A percentile compares a stretch with the other conserved stretches of the same genome.
Evolutionary conservation across 2,797 vertebrate species (phyloP).

Genomic region (Lutjanus argentimaculatus): DNA sequence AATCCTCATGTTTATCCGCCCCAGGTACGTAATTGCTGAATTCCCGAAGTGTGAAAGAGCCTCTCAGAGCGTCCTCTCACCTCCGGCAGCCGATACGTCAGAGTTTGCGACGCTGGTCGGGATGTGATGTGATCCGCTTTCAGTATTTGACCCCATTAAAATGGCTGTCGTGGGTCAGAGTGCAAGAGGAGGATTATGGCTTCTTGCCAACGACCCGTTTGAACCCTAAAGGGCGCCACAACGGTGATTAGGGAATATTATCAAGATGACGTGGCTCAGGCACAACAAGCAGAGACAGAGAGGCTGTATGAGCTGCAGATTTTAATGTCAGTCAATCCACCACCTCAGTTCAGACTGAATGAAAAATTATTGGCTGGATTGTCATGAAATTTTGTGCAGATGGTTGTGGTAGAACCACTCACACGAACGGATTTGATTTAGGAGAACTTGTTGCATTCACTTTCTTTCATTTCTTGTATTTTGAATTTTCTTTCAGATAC

Average conservation of each 20-base stretch:
- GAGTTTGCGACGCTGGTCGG: conserved; percentile 30
- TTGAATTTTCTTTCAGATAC: no score
- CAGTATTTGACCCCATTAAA: conserved; percentile 76
- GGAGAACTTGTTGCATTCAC: no score
- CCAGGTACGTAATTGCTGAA: conserved; percentile 46
- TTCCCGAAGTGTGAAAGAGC: conserved; percentile 34
- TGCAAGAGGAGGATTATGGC: conserved; percentile 78
- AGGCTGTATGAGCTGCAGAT: neutral
- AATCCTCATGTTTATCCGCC: conserved; percentile 68
- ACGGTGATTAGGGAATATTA: conserved; percentile 63
- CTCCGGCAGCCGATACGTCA: conserved; percentile 21
- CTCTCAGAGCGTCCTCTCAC: conserved; percentile 14
- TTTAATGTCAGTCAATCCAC: neutral
- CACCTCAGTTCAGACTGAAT: neutral
- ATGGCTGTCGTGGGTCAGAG: conserved; percentile 63
- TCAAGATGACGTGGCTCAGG: conserved; percentile 36
- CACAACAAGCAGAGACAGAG: conserved; percentile 11
- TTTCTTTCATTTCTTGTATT: no score
- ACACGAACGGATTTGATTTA: no score
- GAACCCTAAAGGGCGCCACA: conserved; percentile 61
- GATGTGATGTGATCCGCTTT: conserved; percentile 67
- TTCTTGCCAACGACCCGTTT: conserved; percentile 63
- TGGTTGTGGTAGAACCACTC: no score
- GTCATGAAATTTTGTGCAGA: neutral
- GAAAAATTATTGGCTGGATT: neutral